Evolutionary conservation across 1,140 invertebrate genomes (phyloP), one percentile per base, ranked within the genome.

Genomic region (Lepidurus couesii): DNA sequence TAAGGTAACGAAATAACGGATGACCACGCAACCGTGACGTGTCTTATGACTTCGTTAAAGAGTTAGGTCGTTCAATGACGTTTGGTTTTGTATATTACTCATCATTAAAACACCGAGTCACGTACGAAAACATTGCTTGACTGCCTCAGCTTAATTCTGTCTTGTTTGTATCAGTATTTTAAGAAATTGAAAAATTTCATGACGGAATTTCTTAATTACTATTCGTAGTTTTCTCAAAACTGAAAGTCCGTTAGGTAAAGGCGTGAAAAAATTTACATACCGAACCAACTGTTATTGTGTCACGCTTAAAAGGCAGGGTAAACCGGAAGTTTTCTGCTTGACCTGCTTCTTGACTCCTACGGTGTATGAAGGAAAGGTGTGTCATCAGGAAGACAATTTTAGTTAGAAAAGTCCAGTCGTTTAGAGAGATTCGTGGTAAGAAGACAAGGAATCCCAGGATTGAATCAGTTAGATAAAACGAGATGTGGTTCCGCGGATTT

Each of bases 291-390:
- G 34, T 34, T 34, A 34, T 34, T 34, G 34, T 16, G 53, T n/a
- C 53, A 65, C 53, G 45, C 13, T 75, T 75, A 44, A 75, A 9
- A 0, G 21, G n/a, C 21, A 75, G 16, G 42, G n/a, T 44, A 21
- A 75, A 75, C 75, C 16, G 75, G 75, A 44, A 75, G 42, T 44
- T 44, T 75, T 34, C 44, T 75, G 75, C 75, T 44, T 75, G 44
- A 26, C 24, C 75, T 75, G 53, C n/a, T 65, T 65, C 2, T 34
- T 34, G 34, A 34, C 34, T 34, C 34, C 34, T 65, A 65, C 53
- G 7, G 53, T 65, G 21, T 16, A 34, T 34, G 34, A 21, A 65
- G 53, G 53, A 21, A 65, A 65, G 53, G 53, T 9, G 21, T 65
- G 53, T 16, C 53, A 34, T 34, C 34, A 65, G 13, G 16, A 21